These are phyloP conservation scores for Gila orcuttii DNA, from an alignment of 2,113 vertebrate genomes.

Conservation along the genomic window DNA sequence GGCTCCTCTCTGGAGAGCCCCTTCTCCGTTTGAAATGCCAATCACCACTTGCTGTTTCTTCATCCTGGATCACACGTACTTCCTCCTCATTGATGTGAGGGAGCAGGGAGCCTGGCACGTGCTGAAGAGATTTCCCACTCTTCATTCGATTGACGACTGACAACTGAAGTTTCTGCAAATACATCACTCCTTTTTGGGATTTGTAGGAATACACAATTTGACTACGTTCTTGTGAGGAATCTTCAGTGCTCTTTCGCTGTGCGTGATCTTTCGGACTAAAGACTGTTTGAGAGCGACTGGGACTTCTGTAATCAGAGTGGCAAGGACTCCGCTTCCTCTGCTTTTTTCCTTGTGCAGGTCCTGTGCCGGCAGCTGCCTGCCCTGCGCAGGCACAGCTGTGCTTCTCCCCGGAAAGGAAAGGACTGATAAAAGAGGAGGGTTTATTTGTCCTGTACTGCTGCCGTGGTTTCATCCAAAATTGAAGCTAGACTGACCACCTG, in stretches of 20 bases:
- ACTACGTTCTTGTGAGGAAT: not conserved
- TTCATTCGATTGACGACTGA: not conserved
- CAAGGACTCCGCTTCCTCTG: constrained; percentile 42
- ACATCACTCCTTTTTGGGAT: constrained; percentile 31
- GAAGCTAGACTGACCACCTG: not conserved
- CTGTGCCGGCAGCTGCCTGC: constrained; percentile 31
- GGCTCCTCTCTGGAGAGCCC: constrained; percentile 56
- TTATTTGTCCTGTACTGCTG: not conserved
- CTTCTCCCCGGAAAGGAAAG: constrained; percentile 7
- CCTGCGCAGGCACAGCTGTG: constrained; percentile 20
- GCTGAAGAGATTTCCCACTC: constrained; percentile 40
- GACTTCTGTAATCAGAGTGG: constrained; percentile 35
- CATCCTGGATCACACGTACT: constrained; percentile 46
- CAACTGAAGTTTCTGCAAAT: constrained; percentile 52
- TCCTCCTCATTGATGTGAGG: constrained; percentile 12
- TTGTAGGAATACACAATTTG: constrained; percentile 10
- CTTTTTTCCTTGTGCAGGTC: constrained; percentile 20
- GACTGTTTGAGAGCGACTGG: constrained; percentile 16
- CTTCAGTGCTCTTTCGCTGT: not conserved
- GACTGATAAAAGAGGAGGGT: constrained; percentile 11
- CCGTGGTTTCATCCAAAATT: not conserved
- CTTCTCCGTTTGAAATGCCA: constrained; percentile 55
- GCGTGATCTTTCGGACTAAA: not conserved
- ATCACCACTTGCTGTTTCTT: constrained; percentile 45
- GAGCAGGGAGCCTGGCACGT: constrained; percentile 17